phyloP scores from a whole-genome alignment of 2,888 invertebrate genomes.

The Brachyptera putata region DNA sequence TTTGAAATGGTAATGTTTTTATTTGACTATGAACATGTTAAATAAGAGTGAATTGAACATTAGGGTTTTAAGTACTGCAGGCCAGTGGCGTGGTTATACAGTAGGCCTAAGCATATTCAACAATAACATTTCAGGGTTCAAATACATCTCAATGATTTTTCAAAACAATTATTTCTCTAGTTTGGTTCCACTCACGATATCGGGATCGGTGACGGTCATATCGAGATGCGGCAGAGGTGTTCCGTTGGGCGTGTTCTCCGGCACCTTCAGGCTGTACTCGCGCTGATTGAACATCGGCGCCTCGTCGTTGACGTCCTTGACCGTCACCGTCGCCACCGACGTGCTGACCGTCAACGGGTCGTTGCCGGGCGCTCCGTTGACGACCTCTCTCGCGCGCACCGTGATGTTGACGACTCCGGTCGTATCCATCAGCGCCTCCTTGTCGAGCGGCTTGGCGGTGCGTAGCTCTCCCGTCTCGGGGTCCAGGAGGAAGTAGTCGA shows the following conservation, averaged over 20 bases:
- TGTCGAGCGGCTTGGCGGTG: constrained; percentile 79
- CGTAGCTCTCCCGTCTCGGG: constrained; percentile 72
- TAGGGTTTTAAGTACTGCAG: too few relatives aligned
- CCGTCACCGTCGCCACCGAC: constrained; percentile 74
- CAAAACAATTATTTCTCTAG: too few relatives aligned
- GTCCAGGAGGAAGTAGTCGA: constrained; percentile 81
- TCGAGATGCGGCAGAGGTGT: constrained; percentile 76
- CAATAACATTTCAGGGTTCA: too few relatives aligned
- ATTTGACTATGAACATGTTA: too few relatives aligned
- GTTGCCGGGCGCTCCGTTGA: constrained; percentile 64
- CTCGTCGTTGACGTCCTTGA: constrained; percentile 86
- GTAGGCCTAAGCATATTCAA: too few relatives aligned
- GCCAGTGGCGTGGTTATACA: too few relatives aligned
- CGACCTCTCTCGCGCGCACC: constrained; percentile 72
- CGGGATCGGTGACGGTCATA: constrained; percentile 81
- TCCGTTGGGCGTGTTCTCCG: constrained; percentile 77
- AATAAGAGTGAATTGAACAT: too few relatives aligned
- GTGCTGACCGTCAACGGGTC: constrained; percentile 62
- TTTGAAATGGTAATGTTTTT: too few relatives aligned
- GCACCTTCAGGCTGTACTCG: constrained; percentile 74
- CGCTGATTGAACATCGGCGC: constrained; percentile 77
- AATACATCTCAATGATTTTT: too few relatives aligned
- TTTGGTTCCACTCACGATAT: constrained; percentile 77
- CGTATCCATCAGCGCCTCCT: constrained; percentile 74
- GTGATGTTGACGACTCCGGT: constrained; percentile 72